phyloP scores from a whole-genome alignment of 2,113 vertebrate genomes.

The Nematolebias whitei region DNA sequence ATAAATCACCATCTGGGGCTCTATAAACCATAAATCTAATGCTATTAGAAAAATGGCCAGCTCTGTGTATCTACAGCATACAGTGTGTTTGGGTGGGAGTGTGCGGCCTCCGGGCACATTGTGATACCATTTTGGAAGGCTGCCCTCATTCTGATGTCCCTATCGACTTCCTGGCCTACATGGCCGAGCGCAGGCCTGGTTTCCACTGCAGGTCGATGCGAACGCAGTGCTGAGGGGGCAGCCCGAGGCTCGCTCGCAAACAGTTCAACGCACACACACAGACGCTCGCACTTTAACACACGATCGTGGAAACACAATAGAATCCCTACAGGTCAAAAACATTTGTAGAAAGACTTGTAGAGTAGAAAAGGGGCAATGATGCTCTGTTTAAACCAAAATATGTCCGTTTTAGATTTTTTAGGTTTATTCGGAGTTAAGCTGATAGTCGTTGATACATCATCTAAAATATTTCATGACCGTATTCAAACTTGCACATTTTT shows the following conservation, averaged over 20 bases:
- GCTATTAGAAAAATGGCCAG: slow-evolving; percentile 57
- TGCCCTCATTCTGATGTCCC: slow-evolving; percentile 73
- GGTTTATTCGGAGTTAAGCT: too few relatives aligned
- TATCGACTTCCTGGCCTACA: slow-evolving; percentile 71
- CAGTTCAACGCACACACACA: slow-evolving; percentile 15
- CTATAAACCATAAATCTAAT: slow-evolving; percentile 53
- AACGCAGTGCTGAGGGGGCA: slow-evolving; percentile 59
- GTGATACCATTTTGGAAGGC: slow-evolving; percentile 62
- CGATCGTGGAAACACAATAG: slow-evolving; percentile 52
- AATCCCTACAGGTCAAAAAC: slow-evolving; percentile 17
- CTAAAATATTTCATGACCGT: background rate
- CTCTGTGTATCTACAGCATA: slow-evolving; percentile 32
- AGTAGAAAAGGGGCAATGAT: slow-evolving; percentile 35
- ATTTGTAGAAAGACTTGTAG: slow-evolving; percentile 34
- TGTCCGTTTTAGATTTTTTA: background rate
- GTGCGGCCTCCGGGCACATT: slow-evolving; percentile 46
- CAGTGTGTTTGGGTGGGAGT: slow-evolving; percentile 26
- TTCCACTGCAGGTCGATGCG: slow-evolving; percentile 69
- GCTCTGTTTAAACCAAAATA: slow-evolving; percentile 29
- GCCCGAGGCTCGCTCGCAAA: slow-evolving; percentile 54
- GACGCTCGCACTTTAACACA: slow-evolving; percentile 52
- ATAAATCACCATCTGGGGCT: slow-evolving; percentile 54
- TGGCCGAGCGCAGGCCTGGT: slow-evolving; percentile 60
- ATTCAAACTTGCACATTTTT: background rate
- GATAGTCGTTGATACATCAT: background rate